Conservation (phyloP, 2,797 vertebrate genomes). For the Salarias fasciatus region DNA sequence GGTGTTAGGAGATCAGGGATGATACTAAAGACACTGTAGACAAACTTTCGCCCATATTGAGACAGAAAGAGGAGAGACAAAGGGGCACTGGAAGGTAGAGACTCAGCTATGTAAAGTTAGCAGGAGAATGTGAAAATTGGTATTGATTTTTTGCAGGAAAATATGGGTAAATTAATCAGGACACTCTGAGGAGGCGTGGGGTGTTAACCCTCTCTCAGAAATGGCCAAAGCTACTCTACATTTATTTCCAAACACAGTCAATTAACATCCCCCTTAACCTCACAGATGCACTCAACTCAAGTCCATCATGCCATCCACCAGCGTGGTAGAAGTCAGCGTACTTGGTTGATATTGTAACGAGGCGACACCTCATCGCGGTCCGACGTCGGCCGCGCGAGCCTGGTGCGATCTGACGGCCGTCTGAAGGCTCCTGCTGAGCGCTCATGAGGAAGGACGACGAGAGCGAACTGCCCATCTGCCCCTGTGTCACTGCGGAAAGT, state of each 20-base stretch:
- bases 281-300: conserved; percentile 31
- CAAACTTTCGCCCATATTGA: conserved; percentile 48
- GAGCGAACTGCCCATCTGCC: conserved; percentile 72
- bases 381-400: conserved; percentile 49
- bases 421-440: conserved; percentile 53
- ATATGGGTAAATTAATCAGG: conserved; percentile 51
- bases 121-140: background rate
- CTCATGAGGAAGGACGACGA: conserved; percentile 51
- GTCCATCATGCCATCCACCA: conserved; percentile 38
- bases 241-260: conserved; percentile 52
- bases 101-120: conserved; percentile 20
- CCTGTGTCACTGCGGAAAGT: conserved; percentile 57
- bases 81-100: conserved; percentile 26
- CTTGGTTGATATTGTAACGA: conserved; percentile 38
- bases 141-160: conserved; percentile 45
- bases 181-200: conserved; percentile 52
- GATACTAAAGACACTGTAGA: conserved; percentile 64
- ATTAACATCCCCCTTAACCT: conserved; percentile 43
- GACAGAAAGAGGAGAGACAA: conserved; percentile 11
- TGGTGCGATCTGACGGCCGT: conserved; percentile 50
- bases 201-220: conserved; percentile 55
- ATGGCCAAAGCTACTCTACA: conserved; percentile 71
- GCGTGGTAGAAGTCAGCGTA: conserved; percentile 50
- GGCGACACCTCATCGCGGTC: conserved; percentile 57
- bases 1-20: conserved; percentile 67